Conservation (phyloP, 2,797 vertebrate genomes). For the Rousettus madagascariensis region DNA sequence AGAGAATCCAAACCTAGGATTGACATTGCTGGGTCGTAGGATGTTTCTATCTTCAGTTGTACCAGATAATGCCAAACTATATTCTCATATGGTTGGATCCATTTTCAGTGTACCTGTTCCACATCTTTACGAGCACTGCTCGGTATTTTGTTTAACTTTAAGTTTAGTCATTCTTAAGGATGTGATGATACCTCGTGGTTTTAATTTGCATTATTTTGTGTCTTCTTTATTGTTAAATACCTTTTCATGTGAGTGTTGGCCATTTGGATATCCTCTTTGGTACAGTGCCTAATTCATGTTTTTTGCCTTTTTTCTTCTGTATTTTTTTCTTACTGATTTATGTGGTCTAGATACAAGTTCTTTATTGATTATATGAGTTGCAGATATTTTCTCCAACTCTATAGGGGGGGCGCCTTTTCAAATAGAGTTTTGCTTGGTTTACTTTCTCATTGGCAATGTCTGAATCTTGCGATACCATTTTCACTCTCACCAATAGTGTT, state of each 20-base stretch:
- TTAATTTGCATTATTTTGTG: constrained; percentile 19
- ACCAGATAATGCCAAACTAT: background rate
- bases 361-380: background rate
- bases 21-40: background rate
- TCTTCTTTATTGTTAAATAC: background rate
- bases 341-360: background rate
- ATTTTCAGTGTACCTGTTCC: background rate
- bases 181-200: background rate
- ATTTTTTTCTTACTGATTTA: background rate
- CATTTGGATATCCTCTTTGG: background rate
- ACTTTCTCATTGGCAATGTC: background rate
- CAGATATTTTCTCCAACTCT: background rate
- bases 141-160: background rate
- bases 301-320: constrained; percentile 21
- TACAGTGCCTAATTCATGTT: background rate
- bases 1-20: background rate
- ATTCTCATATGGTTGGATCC: background rate
- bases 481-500: background rate
- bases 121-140: background rate
- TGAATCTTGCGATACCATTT: background rate
- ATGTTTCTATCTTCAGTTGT: background rate
- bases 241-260: background rate
- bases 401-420: background rate
- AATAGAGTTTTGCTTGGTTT: background rate
- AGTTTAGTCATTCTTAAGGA: background rate